A percentile compares a stretch with the other conserved stretches of the same genome.
phyloP scores from a whole-genome alignment of 2,888 invertebrate species.

The Limnephilus rhombicus region DNA sequence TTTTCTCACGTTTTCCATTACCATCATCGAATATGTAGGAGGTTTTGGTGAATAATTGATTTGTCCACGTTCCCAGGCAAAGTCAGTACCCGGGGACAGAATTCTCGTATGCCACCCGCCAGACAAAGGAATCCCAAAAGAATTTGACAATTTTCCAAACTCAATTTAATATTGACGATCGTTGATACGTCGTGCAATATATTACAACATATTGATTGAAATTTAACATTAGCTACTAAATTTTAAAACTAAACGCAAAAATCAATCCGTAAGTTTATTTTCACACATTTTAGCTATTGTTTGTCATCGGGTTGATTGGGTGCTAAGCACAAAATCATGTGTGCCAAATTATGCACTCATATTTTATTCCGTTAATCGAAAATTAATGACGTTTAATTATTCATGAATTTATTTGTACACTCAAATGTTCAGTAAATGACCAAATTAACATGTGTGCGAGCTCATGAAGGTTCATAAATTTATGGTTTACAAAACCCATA shows the following conservation, averaged over 20 bases:
- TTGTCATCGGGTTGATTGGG: not conserved
- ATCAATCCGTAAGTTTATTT: not conserved
- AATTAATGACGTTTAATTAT: not conserved
- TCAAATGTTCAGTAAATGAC: not conserved
- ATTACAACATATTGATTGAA: not conserved
- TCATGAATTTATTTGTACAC: not conserved
- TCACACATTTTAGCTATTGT: not conserved
- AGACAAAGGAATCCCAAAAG: conserved; percentile 7
- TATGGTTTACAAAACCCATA: not conserved
- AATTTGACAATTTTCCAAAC: not conserved
- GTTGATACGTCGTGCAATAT: not conserved
- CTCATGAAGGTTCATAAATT: not conserved
- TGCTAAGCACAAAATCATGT: not conserved
- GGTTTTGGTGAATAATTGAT: conserved; percentile 63
- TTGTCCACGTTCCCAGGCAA: conserved; percentile 56
- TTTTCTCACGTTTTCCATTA: conserved; percentile 65
- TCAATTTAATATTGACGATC: conserved; percentile 6
- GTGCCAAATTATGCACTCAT: not conserved
- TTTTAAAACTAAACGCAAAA: not conserved
- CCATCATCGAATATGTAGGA: conserved; percentile 62
- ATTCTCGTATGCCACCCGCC: not conserved
- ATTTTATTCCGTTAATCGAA: not conserved
- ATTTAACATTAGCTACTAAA: not conserved
- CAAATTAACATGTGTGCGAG: not conserved
- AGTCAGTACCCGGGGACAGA: conserved; percentile 9